Conservation (phyloP, 2,797 vertebrate genomes). For the Lophura swinhoii region DNA sequence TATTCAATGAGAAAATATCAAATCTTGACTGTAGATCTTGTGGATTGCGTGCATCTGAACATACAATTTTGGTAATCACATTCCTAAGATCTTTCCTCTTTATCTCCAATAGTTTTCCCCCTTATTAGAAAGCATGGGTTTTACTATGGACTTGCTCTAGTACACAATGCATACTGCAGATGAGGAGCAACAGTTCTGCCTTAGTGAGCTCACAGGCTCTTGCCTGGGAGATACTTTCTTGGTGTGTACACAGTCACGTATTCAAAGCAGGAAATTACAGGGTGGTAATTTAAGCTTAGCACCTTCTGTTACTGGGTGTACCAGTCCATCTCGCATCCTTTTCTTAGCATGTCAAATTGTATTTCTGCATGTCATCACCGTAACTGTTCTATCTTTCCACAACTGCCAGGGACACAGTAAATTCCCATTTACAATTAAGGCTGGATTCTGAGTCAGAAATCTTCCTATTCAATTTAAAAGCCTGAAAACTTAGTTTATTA, state of each 20-base stretch:
- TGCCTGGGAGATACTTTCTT: constrained; percentile 36
- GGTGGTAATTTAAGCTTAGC: constrained; percentile 40
- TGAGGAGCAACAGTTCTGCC: constrained; percentile 36
- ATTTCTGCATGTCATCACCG: constrained; percentile 32
- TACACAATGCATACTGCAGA: constrained; percentile 17
- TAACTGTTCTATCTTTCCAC: constrained; percentile 26
- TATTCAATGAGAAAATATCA: neutral
- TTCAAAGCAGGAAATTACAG: constrained; percentile 48
- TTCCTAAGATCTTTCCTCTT: neutral
- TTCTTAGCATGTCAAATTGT: constrained; percentile 16
- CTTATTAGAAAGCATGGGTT: neutral
- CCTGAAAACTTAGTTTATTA: neutral
- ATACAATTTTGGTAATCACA: neutral
- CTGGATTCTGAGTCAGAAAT: neutral
- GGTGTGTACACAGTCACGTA: constrained; percentile 38
- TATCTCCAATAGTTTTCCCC: neutral
- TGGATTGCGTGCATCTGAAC: neutral
- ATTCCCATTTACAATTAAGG: constrained; percentile 3
- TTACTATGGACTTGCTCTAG: neutral
- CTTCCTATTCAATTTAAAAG: neutral
- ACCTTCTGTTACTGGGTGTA: constrained; percentile 48
- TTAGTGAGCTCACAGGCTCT: constrained; percentile 43
- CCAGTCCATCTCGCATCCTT: constrained; percentile 50
- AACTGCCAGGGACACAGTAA: constrained; percentile 17
- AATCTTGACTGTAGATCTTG: neutral